Base-by-base conservation (phyloP, 2,113 vertebrate genomes). In the Eptatretus burgeri region DNA sequence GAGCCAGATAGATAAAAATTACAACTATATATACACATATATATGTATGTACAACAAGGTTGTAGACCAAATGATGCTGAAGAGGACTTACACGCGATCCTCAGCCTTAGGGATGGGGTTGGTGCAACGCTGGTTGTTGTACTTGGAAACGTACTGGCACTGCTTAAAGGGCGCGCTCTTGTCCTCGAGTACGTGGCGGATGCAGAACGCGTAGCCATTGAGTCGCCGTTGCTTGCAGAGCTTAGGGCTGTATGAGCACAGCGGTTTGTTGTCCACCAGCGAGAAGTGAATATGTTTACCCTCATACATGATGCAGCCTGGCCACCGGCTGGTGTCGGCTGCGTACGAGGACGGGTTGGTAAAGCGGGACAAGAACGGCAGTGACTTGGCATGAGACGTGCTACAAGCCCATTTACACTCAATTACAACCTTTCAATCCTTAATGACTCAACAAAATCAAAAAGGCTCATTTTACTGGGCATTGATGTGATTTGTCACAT, bases 201-300 rank as follows among this genome's bases (percentile, higher is more conserved):
- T 98, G 74, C 91, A 98, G 80, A 98, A 98, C 69, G 91, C 91
- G 73, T 94, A 98, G 77, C 91, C 89, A 77, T 94, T 98, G 67
- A 98, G 81, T 75, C 91, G 80, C 74, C 88, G 85, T 78, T 98
- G 91, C 77, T 98, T 98, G 80, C 91, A 98, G 75, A 98, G 84
- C 82, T 96, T 98, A 70, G 91, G 91, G 79, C 91, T 98, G 77
- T 98, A 98, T 2, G 91, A 98, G 83, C 91, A 98, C 84, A 98
- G 80, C 73, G 91, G 89, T 83, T 98, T 98, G 80, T 93, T 96
- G 83, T 96, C 91, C 82, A 96, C 85, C 82, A 95, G 89, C 78
- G 91, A 98, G 85, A 94, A 98, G 84, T 98, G 91, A 88, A 98
- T 98, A 81, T 98, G 91, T 96, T 96, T 98, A 82, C 91, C 91